Evolutionary conservation across 1,140 invertebrate genomes (phyloP).

Genomic region (Cardiocondyla obscurior): DNA sequence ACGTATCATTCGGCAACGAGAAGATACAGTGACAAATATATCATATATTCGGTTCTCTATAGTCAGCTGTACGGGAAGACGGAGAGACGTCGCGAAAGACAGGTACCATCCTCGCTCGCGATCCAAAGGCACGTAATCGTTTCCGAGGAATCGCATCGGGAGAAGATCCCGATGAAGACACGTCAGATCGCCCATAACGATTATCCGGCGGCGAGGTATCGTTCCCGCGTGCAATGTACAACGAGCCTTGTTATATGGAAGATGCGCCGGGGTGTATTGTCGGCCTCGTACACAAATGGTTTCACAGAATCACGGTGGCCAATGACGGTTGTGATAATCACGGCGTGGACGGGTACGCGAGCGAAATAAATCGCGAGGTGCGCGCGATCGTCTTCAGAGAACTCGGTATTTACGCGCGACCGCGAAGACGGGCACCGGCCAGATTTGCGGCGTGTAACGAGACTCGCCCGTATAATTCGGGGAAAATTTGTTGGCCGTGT

Average conservation of each 20-base stretch:
- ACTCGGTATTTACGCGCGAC: constrained; percentile 31
- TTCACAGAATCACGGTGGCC: constrained; percentile 63
- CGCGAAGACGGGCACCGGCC: constrained; percentile 4
- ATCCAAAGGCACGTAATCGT: constrained; percentile 63
- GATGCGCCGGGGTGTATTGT: constrained; percentile 66
- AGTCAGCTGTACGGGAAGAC: not conserved
- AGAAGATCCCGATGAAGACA: constrained; percentile 69
- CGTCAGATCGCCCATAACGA: constrained; percentile 69
- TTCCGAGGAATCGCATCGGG: constrained; percentile 65
- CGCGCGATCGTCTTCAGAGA: constrained; percentile 29
- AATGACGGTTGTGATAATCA: constrained; percentile 57
- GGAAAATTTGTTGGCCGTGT: not conserved
- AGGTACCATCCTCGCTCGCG: constrained; percentile 16
- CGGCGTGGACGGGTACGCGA: constrained; percentile 6
- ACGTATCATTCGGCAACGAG: not conserved
- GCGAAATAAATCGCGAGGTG: constrained; percentile 32
- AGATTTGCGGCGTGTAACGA: constrained; percentile 22
- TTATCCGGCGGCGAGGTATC: constrained; percentile 63
- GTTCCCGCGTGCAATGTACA: constrained; percentile 45
- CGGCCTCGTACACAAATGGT: constrained; percentile 53
- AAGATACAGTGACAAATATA: constrained; percentile 14
- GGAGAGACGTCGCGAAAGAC: not conserved
- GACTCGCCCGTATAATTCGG: constrained; percentile 32
- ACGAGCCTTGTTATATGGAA: constrained; percentile 62
- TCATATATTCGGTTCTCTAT: constrained; percentile 14